Percentiles rank a stretch among this genome's conserved stretches.
phyloP scores from a whole-genome alignment of 2,113 vertebrate species.

The Aramus guarauna region DNA sequence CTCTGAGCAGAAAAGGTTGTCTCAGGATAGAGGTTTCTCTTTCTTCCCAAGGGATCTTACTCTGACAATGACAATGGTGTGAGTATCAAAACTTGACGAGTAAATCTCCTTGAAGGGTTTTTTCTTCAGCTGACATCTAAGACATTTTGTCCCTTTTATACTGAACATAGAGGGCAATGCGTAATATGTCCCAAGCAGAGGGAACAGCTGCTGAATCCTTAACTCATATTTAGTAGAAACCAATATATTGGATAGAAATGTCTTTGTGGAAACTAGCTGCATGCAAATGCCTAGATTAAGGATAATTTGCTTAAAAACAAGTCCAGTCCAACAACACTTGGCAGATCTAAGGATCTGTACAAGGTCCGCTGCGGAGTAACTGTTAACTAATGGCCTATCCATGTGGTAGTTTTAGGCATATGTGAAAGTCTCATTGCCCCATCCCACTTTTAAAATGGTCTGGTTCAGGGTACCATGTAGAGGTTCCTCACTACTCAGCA shows the following conservation, averaged over 20 bases:
- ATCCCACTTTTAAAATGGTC: not conserved
- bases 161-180: not conserved
- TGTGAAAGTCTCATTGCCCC: not conserved
- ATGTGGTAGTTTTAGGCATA: not conserved
- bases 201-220: not conserved
- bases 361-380: not conserved
- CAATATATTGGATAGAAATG: not conserved
- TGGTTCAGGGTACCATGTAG: fast-evolving
- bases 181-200: fast-evolving
- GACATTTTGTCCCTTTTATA: not conserved
- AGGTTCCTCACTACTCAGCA: not conserved
- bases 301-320: not conserved
- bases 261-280: not conserved
- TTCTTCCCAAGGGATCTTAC: not conserved
- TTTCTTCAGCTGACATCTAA: not conserved
- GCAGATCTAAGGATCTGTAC: fast-evolving
- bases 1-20: not conserved
- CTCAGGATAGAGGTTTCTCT: not conserved
- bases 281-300: not conserved
- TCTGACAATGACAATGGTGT: not conserved
- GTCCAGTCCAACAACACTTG: not conserved
- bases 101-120: not conserved
- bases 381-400: not conserved
- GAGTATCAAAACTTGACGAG: not conserved
- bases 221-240: not conserved